Percentiles rank a stretch among this genome's conserved stretches.
Conservation (phyloP, 2,113 vertebrate genomes). For the Eretmochelys imbricata region DNA sequence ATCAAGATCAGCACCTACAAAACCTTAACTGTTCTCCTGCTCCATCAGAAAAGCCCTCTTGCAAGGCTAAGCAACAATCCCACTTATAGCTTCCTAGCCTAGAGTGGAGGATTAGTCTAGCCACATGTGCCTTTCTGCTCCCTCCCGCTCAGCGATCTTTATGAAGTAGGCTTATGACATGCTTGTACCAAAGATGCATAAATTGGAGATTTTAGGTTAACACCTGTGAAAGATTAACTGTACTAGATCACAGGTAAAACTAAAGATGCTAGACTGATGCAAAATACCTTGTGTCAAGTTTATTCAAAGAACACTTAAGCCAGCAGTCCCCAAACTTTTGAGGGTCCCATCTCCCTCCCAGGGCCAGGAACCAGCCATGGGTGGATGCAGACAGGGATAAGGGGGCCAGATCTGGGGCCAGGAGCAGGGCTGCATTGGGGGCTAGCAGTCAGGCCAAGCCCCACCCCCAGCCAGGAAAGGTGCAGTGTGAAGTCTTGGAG, state of each 20-base stretch:
- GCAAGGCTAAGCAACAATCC: background rate
- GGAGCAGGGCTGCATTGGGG: no score
- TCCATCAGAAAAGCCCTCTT: background rate
- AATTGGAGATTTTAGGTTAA: background rate
- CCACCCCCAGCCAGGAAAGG: no score
- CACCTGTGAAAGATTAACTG: background rate
- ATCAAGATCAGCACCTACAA: background rate
- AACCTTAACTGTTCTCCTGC: background rate
- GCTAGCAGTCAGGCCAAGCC: no score
- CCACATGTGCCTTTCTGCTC: no score
- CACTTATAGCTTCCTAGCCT: background rate
- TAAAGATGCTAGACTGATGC: background rate
- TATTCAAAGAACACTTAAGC: background rate
- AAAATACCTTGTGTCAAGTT: background rate
- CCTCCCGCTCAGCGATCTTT: background rate
- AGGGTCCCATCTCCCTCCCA: no score
- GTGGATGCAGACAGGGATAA: no score
- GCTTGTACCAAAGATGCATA: background rate
- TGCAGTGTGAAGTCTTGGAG: accelerated
- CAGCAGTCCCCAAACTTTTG: no score
- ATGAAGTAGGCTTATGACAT: background rate
- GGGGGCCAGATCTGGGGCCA: no score
- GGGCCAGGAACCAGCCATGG: no score
- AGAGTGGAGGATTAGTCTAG: background rate
- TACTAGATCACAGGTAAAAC: no score